Evolutionary conservation across 2,113 vertebrate species (phyloP), one percentile per base, ranked within the genome.

Genomic region (Neomonachus schauinslandi): DNA sequence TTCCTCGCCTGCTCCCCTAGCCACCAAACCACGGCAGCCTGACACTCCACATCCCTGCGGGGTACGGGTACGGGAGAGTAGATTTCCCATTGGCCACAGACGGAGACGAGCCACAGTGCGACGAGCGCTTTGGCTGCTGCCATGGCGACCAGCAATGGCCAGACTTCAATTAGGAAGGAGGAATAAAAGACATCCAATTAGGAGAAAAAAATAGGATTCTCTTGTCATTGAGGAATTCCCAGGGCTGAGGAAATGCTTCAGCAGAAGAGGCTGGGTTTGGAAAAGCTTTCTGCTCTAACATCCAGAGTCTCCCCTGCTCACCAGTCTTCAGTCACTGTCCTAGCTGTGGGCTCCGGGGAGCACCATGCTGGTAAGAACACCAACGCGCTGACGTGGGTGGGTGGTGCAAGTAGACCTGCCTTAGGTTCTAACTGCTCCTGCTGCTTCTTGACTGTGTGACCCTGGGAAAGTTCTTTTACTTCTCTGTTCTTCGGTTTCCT

Each of bases 151-250:
- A 89, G 76, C 86, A 88, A 84, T 26, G 80, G 57, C 84, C 98
- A 97, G 97, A n/a, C 89, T 96, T 98, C 96, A 98, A 97, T 94
- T 86, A 93, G 80, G 92, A 96, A 97, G 74, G 90, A 98, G 91
- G 82, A 95, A 80, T 96, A 98, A 98, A 98, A 95, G 94, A 76
- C 85, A 91, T 59, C 83, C 71, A 98, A 95, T 95, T 97, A 92
- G 82, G 96, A 97, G 96, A 61, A 69, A 97, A 97, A 61, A 91
- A 76, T 3, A 89, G 96, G 95, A 88, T 19, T 76, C n/a, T 59
- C 89, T 89, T 82, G 84, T 93, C 13, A 2, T 76, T 93, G 53
- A 92, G 93, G 65, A 94, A 95, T 96, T 65, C 67, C 82, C 65
- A 77, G 67, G 33, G 91, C 79, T 79, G n/a, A 94, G 80, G 94